Conservation (phyloP, 1,140 invertebrate genomes). For the Drosophila gunungcola region DNA sequence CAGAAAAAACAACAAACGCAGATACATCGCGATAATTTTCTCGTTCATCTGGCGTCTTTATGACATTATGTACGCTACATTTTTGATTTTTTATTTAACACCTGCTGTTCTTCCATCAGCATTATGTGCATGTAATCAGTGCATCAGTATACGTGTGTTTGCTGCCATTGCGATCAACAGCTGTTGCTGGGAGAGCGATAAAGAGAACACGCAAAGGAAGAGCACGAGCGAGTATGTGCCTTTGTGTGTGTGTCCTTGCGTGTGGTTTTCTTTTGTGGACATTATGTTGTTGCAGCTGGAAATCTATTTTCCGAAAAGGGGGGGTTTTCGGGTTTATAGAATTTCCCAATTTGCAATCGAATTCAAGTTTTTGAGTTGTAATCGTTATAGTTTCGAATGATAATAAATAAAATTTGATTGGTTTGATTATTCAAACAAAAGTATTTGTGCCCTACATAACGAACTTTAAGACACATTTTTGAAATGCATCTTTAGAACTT, state of each 20-base stretch:
- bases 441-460: background rate
- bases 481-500: background rate
- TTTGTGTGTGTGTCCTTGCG: slow-evolving; percentile 40
- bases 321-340: background rate
- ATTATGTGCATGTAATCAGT: slow-evolving; percentile 11
- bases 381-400: background rate
- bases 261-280: slow-evolving; percentile 31
- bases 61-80: slow-evolving; percentile 33
- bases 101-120: slow-evolving; percentile 76
- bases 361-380: background rate
- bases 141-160: slow-evolving; percentile 9
- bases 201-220: slow-evolving; percentile 6
- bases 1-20: slow-evolving; percentile 24
- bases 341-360: slow-evolving; percentile 7
- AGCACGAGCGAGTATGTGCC: slow-evolving; percentile 12
- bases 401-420: no score
- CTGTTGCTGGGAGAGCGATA: slow-evolving; percentile 52
- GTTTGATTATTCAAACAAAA: background rate
- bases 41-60: slow-evolving; percentile 38
- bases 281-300: slow-evolving; percentile 35
- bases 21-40: slow-evolving; percentile 41
- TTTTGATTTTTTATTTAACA: slow-evolving; percentile 71
- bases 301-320: background rate
- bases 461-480: slow-evolving; percentile 19
- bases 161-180: slow-evolving; percentile 73